These are phyloP conservation scores for Hydropotes inermis DNA, from an alignment of 2,113 vertebrate species.

Conservation along the genomic window DNA sequence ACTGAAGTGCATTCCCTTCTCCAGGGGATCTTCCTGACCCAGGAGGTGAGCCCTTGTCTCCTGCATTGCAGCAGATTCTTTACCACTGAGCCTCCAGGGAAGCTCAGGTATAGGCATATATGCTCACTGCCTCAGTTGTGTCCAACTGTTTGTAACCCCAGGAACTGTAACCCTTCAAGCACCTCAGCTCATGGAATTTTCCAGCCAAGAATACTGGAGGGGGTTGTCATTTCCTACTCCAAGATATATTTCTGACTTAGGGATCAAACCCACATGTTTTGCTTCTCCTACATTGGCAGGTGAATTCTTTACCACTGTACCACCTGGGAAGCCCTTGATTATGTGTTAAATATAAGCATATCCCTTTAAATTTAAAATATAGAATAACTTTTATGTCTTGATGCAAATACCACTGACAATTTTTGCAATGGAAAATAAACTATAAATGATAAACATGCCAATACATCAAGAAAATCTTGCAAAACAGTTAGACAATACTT, in stretches of 20 bases:
- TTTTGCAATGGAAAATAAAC: background rate
- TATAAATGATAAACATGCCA: background rate
- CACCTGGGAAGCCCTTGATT: background rate
- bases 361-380: background rate
- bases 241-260: background rate
- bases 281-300: background rate
- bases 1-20: rapidly evolving
- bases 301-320: background rate
- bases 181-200: background rate
- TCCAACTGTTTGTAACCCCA: background rate
- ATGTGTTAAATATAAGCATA: background rate
- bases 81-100: background rate
- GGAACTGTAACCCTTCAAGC: background rate
- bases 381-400: background rate
- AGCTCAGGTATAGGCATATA: background rate
- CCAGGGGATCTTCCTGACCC: background rate
- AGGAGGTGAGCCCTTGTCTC: background rate
- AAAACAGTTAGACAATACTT: background rate
- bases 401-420: background rate
- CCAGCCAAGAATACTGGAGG: background rate
- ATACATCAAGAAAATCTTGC: background rate
- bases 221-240: background rate
- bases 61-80: background rate
- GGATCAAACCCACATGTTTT: background rate
- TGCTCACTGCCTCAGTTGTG: background rate